Evolutionary conservation across 2,113 vertebrate species (phyloP).

Genomic region (Deroptyus accipitrinus): DNA sequence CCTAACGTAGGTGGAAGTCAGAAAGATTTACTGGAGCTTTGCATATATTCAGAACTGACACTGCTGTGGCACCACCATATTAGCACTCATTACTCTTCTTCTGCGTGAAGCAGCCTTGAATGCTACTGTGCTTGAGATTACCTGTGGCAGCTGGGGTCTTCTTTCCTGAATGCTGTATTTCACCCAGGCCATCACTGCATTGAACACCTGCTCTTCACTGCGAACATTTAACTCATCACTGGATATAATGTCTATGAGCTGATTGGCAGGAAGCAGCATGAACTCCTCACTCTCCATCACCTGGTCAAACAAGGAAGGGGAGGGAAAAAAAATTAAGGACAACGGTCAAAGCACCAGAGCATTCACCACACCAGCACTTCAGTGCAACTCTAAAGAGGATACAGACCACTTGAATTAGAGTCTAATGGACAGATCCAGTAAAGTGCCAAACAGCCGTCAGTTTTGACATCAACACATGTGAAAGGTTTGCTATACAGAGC

Average conservation of each 20-base stretch:
- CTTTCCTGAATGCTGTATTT: conserved; percentile 99
- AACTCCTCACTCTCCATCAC: conserved; percentile 99
- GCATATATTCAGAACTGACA: not conserved
- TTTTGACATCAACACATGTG: rapidly evolving
- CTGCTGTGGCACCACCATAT: not conserved
- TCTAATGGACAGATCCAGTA: not conserved
- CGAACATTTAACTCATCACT: conserved; percentile 97
- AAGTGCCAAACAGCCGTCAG: not conserved
- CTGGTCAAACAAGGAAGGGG: conserved; percentile 64
- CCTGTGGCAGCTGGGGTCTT: conserved; percentile 94
- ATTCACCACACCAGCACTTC: not conserved
- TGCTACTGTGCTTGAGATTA: conserved; percentile 29
- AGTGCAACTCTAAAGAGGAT: not conserved
- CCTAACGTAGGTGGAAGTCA: not conserved
- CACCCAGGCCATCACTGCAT: conserved; percentile 98
- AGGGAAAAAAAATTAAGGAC: not conserved
- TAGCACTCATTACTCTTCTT: not conserved
- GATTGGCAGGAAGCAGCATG: conserved; percentile 97
- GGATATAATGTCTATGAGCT: conserved; percentile 98
- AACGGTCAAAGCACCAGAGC: not conserved
- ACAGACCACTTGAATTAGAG: not conserved
- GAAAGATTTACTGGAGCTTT: not conserved
- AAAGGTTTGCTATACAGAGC: not conserved
- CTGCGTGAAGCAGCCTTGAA: not conserved
- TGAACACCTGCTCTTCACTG: conserved; percentile 98